phyloP scores from a whole-genome alignment of 2,113 vertebrate genomes.

The Gobiocypris rarus region DNA sequence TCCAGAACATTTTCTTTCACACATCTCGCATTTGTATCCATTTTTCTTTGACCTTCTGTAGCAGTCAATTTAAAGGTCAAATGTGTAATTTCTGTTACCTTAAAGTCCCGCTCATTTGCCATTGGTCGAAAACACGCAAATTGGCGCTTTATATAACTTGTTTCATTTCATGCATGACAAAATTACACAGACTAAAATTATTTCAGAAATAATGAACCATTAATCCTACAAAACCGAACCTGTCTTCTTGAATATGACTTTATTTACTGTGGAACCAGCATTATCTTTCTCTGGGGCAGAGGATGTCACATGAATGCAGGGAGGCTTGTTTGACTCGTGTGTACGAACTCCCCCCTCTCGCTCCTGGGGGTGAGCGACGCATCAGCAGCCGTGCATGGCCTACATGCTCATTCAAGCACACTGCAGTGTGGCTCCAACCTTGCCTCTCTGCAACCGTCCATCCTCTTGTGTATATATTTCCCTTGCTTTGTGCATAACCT shows the following conservation, averaged over 20 bases:
- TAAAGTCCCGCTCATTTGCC: background rate
- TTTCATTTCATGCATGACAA: constrained; percentile 12
- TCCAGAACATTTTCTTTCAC: background rate
- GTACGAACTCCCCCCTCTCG: constrained; percentile 61
- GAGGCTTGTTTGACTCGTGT: constrained; percentile 68
- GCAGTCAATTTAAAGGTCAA: background rate
- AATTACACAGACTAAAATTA: constrained; percentile 11
- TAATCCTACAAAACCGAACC: constrained; percentile 15
- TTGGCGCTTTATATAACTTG: background rate
- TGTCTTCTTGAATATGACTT: constrained; percentile 28
- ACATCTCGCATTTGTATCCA: background rate
- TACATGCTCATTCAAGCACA: constrained; percentile 79
- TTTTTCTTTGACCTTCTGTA: background rate
- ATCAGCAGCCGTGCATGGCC: constrained; percentile 71
- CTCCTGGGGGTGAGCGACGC: constrained; percentile 72
- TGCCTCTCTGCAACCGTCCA: constrained; percentile 53
- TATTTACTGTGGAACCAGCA: constrained; percentile 8
- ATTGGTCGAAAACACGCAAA: background rate
- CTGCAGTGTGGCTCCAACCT: constrained; percentile 65
- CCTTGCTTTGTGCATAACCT: background rate
- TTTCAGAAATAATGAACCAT: constrained; percentile 12
- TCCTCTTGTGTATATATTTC: background rate
- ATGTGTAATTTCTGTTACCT: background rate
- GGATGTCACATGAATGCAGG: constrained; percentile 65
- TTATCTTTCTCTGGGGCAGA: constrained; percentile 56